Evolutionary conservation across 2,888 invertebrate genomes (phyloP).

Genomic region (Torymus tubicola): DNA sequence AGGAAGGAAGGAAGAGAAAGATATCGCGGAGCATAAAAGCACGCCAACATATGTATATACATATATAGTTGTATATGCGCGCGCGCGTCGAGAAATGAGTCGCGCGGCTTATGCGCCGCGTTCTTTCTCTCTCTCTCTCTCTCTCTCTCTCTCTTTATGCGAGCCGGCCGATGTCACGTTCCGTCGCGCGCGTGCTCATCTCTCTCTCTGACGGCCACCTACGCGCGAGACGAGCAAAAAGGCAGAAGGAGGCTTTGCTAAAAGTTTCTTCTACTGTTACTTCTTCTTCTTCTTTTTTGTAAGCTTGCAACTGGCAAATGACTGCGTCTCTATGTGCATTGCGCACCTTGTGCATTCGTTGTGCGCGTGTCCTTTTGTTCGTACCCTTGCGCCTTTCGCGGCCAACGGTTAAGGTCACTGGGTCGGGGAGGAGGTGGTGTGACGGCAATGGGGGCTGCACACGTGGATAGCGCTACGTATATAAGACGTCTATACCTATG

Average conservation of each 20-base stretch:
- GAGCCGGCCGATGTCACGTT: not conserved
- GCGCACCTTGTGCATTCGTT: not conserved
- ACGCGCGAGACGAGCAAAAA: too few species aligned
- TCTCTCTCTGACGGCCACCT: too few species aligned
- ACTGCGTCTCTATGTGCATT: not conserved
- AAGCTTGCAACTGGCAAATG: too few species aligned
- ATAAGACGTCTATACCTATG: too few species aligned
- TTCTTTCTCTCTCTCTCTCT: too few species aligned
- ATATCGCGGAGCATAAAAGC: not conserved
- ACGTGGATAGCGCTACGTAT: too few species aligned
- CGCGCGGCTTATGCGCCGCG: conserved; percentile 24
- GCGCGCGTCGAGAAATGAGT: conserved; percentile 17
- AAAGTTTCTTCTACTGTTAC: not conserved
- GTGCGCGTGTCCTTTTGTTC: too few species aligned
- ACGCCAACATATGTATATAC: too few species aligned
- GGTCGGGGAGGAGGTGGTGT: not conserved
- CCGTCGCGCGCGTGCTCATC: not conserved
- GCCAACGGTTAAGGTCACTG: conserved; percentile 7
- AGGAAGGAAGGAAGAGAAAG: conserved; percentile 7
- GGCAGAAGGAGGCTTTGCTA: not conserved
- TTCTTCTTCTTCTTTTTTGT: not conserved
- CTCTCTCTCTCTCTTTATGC: too few species aligned
- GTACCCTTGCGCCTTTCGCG: not conserved
- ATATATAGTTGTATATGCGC: too few species aligned
- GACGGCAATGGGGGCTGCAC: too few species aligned